Base-by-base conservation (phyloP, 2,888 invertebrate species). In the Lasioglossum villosulum region DNA sequence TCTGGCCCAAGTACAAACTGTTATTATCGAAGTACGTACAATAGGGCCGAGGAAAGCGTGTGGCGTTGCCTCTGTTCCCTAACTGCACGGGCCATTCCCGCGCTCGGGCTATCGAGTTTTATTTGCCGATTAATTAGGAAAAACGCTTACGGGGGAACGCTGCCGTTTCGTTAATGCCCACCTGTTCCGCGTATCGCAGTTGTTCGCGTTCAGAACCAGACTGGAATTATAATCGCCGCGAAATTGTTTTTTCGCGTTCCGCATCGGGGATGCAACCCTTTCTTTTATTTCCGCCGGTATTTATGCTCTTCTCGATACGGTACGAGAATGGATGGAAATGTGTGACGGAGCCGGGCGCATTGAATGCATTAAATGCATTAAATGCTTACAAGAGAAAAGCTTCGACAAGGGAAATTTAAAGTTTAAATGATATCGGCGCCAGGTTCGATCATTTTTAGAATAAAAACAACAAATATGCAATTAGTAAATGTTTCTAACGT, bases 101-200 rank as follows among this genome's bases (percentile, higher is more conserved):
- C 66, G 37, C 48, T n/a, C 30, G 48, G 68, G 63, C 76, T 70
- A 70, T 77, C 76, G 68, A 70, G 68, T 77, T 77, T 77, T 77
- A 77, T 77, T 77, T 37, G 68, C n/a, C 76, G 76, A 77, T 77
- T 68, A 77, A 77, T 77, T 70, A 70, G 76, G 63, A 68, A 52
- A 77, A 68, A 77, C 68, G 76, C 37, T 70, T 37, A 27, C 48
- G 12, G 37, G 48, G 68, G 16, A 39, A 52, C n/a, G 63, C 71
- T 48, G 75, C 88, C 70, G 70, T 89, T 87, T 30, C 78, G 84
- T 78, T 84, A 90, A 88, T 82, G 82, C 71, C 81, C 73, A 78
- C 77, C 75, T 75, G 73, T 75, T 75, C 77, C 68, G 68, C 37
- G 59, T 68, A 77, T 59, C 84, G 34, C 34, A 30, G 84, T 78